Conservation (phyloP, 2,888 invertebrate genomes). For the Drosophila prolongata region DNA sequence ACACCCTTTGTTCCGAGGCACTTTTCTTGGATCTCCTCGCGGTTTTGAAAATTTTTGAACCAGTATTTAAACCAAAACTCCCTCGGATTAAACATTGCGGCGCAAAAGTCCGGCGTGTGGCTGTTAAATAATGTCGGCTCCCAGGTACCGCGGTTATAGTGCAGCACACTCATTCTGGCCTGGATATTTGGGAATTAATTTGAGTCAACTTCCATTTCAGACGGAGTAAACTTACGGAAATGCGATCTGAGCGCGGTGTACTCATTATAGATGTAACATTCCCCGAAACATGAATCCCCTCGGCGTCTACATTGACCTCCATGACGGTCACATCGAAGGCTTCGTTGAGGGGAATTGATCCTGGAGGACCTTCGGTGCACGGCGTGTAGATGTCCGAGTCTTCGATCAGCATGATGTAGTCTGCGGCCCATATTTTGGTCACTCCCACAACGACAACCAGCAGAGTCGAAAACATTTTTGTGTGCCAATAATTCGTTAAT, state of each 20-base stretch:
- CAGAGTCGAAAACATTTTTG: neutral
- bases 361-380: neutral
- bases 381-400: neutral
- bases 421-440: neutral
- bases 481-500: neutral
- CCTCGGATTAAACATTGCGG: neutral
- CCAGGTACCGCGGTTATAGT: constrained; percentile 3
- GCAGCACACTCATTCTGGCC: neutral
- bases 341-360: neutral
- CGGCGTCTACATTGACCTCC: neutral
- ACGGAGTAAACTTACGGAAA: neutral
- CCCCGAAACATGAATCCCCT: constrained; percentile 1
- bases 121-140: neutral
- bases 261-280: neutral
- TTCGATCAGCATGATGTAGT: neutral
- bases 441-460: neutral
- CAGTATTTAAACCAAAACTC: neutral
- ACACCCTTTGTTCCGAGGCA: neutral
- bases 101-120: neutral
- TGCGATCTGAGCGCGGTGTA: neutral
- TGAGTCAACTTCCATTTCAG: too few relatives aligned
- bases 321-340: neutral
- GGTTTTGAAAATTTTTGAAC: constrained; percentile 3
- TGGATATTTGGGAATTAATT: neutral
- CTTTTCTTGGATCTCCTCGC: constrained; percentile 1